phyloP scores from a whole-genome alignment of 2,113 vertebrate genomes.

The Siniperca knerii region DNA sequence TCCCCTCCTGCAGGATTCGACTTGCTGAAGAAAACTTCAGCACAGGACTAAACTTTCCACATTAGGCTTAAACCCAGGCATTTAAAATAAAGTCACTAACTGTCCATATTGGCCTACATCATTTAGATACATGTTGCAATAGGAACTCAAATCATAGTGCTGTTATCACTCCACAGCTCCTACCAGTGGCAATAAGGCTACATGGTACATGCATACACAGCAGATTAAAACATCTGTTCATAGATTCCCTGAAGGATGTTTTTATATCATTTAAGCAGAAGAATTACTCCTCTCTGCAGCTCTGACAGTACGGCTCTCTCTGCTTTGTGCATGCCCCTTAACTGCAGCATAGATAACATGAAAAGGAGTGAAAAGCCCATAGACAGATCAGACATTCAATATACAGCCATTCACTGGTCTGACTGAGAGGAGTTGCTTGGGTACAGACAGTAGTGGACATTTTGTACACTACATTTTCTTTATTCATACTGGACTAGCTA shows the following conservation, averaged over 20 bases:
- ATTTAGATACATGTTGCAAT: constrained; percentile 34
- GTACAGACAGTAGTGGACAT: background rate
- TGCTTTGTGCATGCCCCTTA: constrained; percentile 3
- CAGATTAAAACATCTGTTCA: constrained; percentile 51
- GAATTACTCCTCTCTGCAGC: constrained; percentile 14
- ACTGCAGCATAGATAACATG: constrained; percentile 7
- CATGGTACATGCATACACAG: constrained; percentile 39
- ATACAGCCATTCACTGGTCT: constrained; percentile 17
- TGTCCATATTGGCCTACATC: background rate
- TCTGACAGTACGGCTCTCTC: constrained; percentile 22
- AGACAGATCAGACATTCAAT: constrained; percentile 25
- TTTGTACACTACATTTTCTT: constrained; percentile 25
- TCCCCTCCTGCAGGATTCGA: constrained; percentile 1
- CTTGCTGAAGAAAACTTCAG: background rate
- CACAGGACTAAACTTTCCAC: background rate
- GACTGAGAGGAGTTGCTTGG: constrained; percentile 15
- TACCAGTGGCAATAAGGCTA: constrained; percentile 71
- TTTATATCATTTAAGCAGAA: constrained; percentile 37
- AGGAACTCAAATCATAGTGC: constrained; percentile 21
- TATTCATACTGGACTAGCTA: background rate
- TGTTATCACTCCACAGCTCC: constrained; percentile 74
- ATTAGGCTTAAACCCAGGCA: background rate
- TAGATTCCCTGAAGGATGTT: constrained; percentile 23
- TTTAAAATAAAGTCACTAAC: background rate
- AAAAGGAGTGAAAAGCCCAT: constrained; percentile 25